These are phyloP conservation scores for Calcarius ornatus DNA, from an alignment of 2,113 vertebrate genomes.

Conservation along the genomic window DNA sequence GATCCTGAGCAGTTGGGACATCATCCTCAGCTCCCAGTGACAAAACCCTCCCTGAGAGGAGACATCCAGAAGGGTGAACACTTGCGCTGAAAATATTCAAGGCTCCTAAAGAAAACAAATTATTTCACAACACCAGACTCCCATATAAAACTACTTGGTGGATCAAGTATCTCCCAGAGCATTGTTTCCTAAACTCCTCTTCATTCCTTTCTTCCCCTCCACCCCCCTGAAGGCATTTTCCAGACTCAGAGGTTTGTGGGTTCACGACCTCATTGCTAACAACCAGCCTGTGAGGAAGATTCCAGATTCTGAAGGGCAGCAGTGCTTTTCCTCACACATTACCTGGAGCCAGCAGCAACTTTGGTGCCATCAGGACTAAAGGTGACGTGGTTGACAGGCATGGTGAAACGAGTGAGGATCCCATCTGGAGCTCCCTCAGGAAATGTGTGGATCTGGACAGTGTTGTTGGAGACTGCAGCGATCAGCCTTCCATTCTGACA, in stretches of 20 bases:
- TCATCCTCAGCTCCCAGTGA: not conserved
- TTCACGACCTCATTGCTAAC: not conserved
- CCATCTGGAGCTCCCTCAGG: slow-evolving; percentile 91
- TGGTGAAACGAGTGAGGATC: slow-evolving; percentile 94
- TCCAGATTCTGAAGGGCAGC: not conserved
- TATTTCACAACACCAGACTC: not conserved
- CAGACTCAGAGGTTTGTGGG: not conserved
- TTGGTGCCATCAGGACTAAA: slow-evolving; percentile 82
- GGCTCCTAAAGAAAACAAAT: not conserved
- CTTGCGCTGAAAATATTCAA: not conserved
- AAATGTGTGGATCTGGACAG: slow-evolving; percentile 90
- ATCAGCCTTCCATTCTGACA: slow-evolving; percentile 85
- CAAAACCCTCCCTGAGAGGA: not conserved
- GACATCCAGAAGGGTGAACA: not conserved
- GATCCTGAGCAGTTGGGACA: not conserved
- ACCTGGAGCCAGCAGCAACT: slow-evolving; percentile 93
- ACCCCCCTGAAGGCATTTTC: not conserved
- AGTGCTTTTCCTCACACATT: not conserved
- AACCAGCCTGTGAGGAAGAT: not conserved
- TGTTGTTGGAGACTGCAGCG: slow-evolving; percentile 90
- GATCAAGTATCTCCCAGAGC: not conserved
- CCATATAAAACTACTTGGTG: not conserved
- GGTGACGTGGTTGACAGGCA: slow-evolving; percentile 85
- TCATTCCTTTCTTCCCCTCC: not conserved
- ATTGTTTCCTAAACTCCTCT: not conserved